These are phyloP conservation scores for Pseudococcus longispinus DNA, from an alignment of 2,888 invertebrate species.

Conservation along the genomic window DNA sequence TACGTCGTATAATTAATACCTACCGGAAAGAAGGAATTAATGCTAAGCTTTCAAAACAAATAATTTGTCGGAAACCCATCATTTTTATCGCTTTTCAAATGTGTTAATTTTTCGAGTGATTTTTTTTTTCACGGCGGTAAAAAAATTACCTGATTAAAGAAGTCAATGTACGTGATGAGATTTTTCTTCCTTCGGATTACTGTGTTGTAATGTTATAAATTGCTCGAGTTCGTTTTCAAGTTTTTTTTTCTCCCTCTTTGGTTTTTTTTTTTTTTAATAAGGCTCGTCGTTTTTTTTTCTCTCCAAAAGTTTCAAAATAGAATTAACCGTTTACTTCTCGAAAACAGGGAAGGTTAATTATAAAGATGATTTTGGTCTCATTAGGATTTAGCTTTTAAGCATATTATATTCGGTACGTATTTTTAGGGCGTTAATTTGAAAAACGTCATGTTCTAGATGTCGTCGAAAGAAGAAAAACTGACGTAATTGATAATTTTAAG, in stretches of 20 bases:
- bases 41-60: neutral
- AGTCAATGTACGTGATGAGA: neutral
- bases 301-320: neutral
- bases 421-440: neutral
- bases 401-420: constrained; percentile 5
- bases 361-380: neutral
- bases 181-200: no score
- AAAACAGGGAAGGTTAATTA: neutral
- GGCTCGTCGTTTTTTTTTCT: neutral
- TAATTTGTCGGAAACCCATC: neutral
- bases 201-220: neutral
- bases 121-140: neutral
- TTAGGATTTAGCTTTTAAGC: neutral
- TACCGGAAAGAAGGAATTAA: neutral
- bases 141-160: neutral
- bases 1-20: neutral
- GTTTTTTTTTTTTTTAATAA: neutral
- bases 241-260: neutral
- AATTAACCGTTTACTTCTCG: neutral
- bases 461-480: neutral
- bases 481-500: neutral
- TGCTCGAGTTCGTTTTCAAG: neutral
- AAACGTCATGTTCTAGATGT: neutral
- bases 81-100: neutral
- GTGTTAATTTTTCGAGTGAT: neutral